Base-by-base conservation (phyloP, 1,140 invertebrate genomes). In the Cydia splendana region DNA sequence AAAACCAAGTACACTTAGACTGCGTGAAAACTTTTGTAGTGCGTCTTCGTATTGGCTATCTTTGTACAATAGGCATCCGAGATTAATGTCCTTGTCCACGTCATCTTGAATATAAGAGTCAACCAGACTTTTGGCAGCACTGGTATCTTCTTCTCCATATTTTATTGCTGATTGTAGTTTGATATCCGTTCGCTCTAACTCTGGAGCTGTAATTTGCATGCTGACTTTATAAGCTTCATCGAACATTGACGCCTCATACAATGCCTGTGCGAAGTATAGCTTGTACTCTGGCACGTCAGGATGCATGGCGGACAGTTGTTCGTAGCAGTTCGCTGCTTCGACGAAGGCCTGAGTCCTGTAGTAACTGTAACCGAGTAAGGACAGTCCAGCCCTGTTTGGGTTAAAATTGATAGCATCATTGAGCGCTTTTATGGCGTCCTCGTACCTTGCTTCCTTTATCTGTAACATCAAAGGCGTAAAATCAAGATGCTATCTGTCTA, bases 121-220 rank as follows among this genome's bases (percentile, higher is more conserved):
- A 0, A 99, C 96, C n/a, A 99, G 93, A 91, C 96, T 96, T 94
- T 98, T 98, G 0, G 98, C 98, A 67, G 96, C 97, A 4, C 96
- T 94, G 71, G 98, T 95, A 91, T 99, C 99, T 89, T 99, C 99
- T 93, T 99, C 97, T 0, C 98, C 97, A 91, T 99, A 99, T 89
- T 99, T 98, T 73, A 99, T 99, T 20, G 98, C 98, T 53, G 98
- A 98, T 94, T 99, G 98, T 34, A 99, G 88, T 93, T 99, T 99
- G n/a, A 96, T 96, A 18, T 97, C 95, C 84, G 96, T 96, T 75
- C 94, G 94, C 80, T 96, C 95, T 79, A 96, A 94, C 80, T 95
- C 95, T 45, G 95, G 95, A 74, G 96, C 95, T 77, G 96, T 95
- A 73, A 98, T 97, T 90, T 98, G 96, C 84, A 95, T 95, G 0